Percentiles rank a stretch among this genome's conserved stretches.
Conservation (phyloP, 2,113 vertebrate species). For the Daphoenositta chrysoptera region DNA sequence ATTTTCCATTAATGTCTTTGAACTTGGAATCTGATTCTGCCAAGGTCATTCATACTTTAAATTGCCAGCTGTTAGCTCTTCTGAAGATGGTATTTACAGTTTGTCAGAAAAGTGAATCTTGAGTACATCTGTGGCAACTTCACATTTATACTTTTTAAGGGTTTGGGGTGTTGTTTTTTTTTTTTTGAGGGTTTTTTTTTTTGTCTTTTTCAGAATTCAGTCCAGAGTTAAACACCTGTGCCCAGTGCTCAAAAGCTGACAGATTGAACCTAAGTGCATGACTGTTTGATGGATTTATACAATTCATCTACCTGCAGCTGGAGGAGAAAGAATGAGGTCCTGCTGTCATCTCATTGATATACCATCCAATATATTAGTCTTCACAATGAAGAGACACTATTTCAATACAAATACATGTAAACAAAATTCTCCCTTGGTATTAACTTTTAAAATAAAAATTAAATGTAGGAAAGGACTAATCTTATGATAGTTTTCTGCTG, state of each 20-base stretch:
- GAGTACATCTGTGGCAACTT: neutral
- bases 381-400: neutral
- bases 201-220: neutral
- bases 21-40: neutral
- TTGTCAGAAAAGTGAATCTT: neutral
- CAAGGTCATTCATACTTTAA: neutral
- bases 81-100: neutral
- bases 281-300: neutral
- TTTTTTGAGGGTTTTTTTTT: neutral
- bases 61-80: neutral
- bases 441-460: neutral
- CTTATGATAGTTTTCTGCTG: neutral
- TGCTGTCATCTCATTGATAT: neutral
- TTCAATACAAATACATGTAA: rapidly evolving
- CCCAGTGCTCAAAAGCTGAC: neutral
- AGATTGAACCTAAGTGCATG: neutral
- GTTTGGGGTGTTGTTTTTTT: neutral
- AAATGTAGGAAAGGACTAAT: neutral
- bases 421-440: neutral
- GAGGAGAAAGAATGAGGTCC: neutral
- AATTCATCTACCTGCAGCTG: neutral
- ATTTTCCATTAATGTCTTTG: neutral
- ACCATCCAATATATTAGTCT: neutral
- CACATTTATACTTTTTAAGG: neutral
- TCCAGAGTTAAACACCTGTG: neutral